Conservation (phyloP, 1,140 invertebrate species). For the Amphibalanus amphitrite region DNA sequence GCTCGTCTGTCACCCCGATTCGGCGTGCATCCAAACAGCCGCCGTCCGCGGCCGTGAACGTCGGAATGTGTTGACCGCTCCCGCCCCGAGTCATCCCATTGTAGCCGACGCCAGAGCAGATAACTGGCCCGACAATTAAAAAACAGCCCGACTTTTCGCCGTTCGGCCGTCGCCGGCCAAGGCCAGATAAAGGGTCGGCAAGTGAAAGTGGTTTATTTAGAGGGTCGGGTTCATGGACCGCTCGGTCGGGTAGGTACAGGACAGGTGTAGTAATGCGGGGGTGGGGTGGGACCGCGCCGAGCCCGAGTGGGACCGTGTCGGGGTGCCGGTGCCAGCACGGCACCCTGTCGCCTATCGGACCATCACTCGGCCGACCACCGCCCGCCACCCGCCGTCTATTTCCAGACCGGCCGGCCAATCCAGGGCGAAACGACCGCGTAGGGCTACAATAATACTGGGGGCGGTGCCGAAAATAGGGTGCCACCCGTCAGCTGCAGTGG, state of each 20-base stretch:
- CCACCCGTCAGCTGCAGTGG: neutral
- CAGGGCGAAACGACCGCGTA: neutral
- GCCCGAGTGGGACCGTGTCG: too few relatives aligned
- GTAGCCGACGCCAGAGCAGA: neutral
- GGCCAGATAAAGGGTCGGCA: neutral
- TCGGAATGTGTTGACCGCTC: neutral
- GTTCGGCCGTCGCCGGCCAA: neutral
- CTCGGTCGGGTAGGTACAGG: too few relatives aligned
- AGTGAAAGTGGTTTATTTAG: neutral
- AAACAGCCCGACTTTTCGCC: neutral
- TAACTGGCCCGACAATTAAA: neutral
- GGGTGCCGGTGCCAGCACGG: neutral
- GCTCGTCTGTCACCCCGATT: neutral
- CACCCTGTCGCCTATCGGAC: neutral
- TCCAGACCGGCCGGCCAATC: neutral
- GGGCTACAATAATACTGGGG: neutral
- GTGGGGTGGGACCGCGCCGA: too few relatives aligned
- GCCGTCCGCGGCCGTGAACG: neutral
- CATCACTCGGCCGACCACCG: neutral
- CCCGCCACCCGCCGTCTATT: neutral
- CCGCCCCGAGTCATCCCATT: neutral
- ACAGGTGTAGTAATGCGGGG: neutral
- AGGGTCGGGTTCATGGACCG: neutral
- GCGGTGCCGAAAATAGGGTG: neutral
- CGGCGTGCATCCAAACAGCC: neutral